Evolutionary conservation across 2,888 invertebrate genomes (phyloP).

Genomic region (Gasteruption jaculator): DNA sequence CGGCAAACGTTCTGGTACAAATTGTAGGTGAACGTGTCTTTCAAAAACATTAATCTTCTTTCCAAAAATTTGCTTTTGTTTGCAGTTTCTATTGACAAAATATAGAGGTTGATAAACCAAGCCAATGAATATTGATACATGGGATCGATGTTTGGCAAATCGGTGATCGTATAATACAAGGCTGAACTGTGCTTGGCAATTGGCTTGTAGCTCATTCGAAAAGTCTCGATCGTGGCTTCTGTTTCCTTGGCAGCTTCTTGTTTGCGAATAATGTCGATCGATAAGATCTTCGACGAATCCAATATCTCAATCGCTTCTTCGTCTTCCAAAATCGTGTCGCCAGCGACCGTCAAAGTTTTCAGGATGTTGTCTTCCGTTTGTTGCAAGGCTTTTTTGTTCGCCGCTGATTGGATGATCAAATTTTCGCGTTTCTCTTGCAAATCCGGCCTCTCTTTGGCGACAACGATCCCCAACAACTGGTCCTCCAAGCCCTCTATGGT

Average conservation of each 20-base stretch:
- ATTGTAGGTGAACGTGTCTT: constrained; percentile 74
- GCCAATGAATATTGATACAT: constrained; percentile 86
- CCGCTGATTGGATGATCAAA: constrained; percentile 72
- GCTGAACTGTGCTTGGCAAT: constrained; percentile 77
- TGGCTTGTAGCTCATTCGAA: constrained; percentile 69
- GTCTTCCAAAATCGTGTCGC: constrained; percentile 88
- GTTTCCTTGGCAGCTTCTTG: constrained; percentile 75
- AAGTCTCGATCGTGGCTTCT: constrained; percentile 71
- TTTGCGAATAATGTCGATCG: constrained; percentile 78
- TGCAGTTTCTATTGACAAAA: constrained; percentile 71
- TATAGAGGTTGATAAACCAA: constrained; percentile 83
- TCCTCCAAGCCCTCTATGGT: constrained; percentile 80
- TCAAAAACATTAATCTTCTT: constrained; percentile 65
- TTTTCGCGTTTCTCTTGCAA: constrained; percentile 77
- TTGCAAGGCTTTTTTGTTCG: constrained; percentile 70
- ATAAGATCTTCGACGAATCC: constrained; percentile 78
- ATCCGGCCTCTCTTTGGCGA: constrained; percentile 80
- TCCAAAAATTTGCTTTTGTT: constrained; percentile 69
- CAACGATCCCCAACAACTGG: constrained; percentile 78
- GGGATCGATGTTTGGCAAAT: constrained; percentile 78
- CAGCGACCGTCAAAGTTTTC: constrained; percentile 73
- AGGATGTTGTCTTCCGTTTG: constrained; percentile 87
- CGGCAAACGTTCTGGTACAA: constrained; percentile 77
- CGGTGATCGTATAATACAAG: constrained; percentile 78
- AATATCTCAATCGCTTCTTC: constrained; percentile 84